Base-by-base conservation (phyloP, 2,888 invertebrate species). In the Drosophila algonquin region DNA sequence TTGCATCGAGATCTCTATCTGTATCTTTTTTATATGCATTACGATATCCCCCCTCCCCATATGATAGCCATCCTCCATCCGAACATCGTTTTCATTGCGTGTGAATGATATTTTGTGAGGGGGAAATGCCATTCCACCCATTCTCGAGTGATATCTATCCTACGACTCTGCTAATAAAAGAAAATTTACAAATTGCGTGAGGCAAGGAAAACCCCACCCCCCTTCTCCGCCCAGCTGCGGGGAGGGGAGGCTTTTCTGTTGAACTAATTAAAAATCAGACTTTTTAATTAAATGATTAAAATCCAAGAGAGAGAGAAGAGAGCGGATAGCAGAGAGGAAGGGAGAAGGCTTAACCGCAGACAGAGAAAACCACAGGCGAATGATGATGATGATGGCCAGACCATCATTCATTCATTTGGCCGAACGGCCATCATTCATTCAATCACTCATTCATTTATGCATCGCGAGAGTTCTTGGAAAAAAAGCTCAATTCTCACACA, bases 281-380 rank as follows among this genome's bases (percentile, higher is more conserved):
- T 86, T 76, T 72, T 88, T 85, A 85, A 85, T 85, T 85, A 85
- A 85, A 84, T 84, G 88, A 84, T 84, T 84, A 82, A 73, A 69
- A 84, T 86, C 83, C 32, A 24, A 45, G 53, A 50, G 53, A 54
- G 40, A 50, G 5, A 52, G 35, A 21, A 21, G 30, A 32, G 27
- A 16, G 24, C 24, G 5, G 35, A 27, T 45, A 21, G 47, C n/a
- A 53, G n/a, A 27, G 16, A 16, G 32, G 30, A 3, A 30, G 30
- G 50, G 45, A 21, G 53, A 16, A 40, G 24, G 16, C 7, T 46
- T 1, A 53, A 55, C 67, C 65, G 65, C 68, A 67, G 65, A 67
- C 47, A 45, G 24, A 53, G 24, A 51, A 67, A 60, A 58, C 72
- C 61, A 46, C 62, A 53, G 45, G 63, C 53, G 52, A 45, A 21